Evolutionary conservation across 2,797 vertebrate genomes (phyloP), one percentile per base, ranked within the genome.

Genomic region (Lutra lutra): DNA sequence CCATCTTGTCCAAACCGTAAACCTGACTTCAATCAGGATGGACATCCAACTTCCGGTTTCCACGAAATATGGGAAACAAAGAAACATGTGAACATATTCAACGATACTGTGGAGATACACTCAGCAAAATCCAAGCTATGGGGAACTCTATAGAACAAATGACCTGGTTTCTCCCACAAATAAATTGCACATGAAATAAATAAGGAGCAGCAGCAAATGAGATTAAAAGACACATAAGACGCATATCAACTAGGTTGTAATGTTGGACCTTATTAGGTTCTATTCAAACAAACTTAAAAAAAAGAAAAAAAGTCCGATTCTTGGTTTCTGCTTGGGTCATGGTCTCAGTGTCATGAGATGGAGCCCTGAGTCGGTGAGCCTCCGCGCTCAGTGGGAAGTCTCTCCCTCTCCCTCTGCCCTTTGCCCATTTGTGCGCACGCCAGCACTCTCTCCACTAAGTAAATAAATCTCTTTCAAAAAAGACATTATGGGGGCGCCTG

Each of bases 231-330:
- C 35, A 92, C 18, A n/a, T 25, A 82, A 38, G 23, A 92, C 75
- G 90, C 11, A 60, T 13, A 80, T 15, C 82, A n/a, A n/a, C 54
- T 80, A 56, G 40, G 40, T 3, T 46, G 7, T 56, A 79, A 73
- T 11, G 60, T 0, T 40, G 23, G 43, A 85, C 23, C 23, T 84
- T 86, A 82, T n/a, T 75, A 93, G 78, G 70, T 64, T 38, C 58
- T n/a, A 73, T 70, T 93, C 77, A 96, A 84, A 92, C 35, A 82
- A 66, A 93, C 56, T 60, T 11, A 58, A 62, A 95, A 78, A 46
- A 62, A 70, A 70, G 35, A 70, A 18, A 32, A 48, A 35, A 68
- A 35, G 18, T 68, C n/a, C 9, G 4, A 68, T n/a, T 68, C n/a
- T 68, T 68, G 66, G 66, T 35, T 68, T 68, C 9, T 3, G 66